A percentile compares a stretch with the other conserved stretches of the same genome.
phyloP scores from a whole-genome alignment of 2,113 vertebrate genomes.

The Xyliphius kryptos region DNA sequence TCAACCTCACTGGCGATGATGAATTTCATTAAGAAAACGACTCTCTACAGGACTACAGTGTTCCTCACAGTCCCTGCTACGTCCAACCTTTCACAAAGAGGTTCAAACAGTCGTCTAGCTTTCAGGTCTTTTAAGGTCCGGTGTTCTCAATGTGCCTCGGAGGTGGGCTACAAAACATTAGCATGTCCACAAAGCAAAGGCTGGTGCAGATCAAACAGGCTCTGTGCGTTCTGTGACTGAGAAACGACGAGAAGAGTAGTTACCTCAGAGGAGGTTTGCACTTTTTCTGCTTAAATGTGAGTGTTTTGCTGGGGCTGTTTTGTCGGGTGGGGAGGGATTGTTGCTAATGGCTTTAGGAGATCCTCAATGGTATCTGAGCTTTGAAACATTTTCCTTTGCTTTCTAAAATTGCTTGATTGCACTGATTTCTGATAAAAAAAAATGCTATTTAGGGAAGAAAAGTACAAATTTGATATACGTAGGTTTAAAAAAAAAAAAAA shows the following conservation, averaged over 20 bases:
- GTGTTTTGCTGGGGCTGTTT: slow-evolving; percentile 44
- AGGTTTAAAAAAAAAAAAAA: slow-evolving; percentile 17
- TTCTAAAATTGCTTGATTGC: slow-evolving; percentile 59
- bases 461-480: slow-evolving; percentile 48
- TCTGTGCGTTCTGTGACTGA: slow-evolving; percentile 51
- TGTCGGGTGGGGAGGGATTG: slow-evolving; percentile 11
- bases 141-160: background rate
- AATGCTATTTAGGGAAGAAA: slow-evolving; percentile 48
- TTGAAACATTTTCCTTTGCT: slow-evolving; percentile 46
- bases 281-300: slow-evolving; percentile 64
- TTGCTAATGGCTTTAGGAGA: slow-evolving; percentile 42
- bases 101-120: slow-evolving; percentile 9
- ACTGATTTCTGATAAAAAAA: slow-evolving; percentile 53
- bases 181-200: background rate
- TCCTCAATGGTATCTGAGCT: slow-evolving; percentile 44
- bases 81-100: slow-evolving; percentile 18
- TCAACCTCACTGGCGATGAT: slow-evolving; percentile 31
- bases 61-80: slow-evolving; percentile 19
- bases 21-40: slow-evolving; percentile 12
- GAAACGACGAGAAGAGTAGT: slow-evolving; percentile 44
- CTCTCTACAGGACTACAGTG: slow-evolving; percentile 28
- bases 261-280: slow-evolving; percentile 56
- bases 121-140: slow-evolving; percentile 20
- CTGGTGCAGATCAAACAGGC: slow-evolving; percentile 69
- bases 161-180: too few species aligned